These are phyloP conservation scores for Zoanthus sociatus DNA, from an alignment of 92 coral and sea anemone genomes.

Conservation along the genomic window DNA sequence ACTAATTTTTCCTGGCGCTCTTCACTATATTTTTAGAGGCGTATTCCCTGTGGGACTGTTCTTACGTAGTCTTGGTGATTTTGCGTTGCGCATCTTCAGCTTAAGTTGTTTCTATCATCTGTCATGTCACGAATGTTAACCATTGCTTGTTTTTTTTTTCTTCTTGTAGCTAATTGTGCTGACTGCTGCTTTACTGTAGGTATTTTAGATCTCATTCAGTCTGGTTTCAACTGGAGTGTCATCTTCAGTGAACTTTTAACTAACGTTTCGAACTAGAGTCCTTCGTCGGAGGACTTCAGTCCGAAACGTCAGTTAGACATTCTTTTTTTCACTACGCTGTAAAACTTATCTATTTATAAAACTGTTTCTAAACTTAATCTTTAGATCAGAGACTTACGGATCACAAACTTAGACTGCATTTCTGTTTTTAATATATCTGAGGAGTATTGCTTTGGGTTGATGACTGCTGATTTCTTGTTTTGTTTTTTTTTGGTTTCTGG, in stretches of 20 bases:
- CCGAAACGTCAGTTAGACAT: no score
- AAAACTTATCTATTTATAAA: no score
- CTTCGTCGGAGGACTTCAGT: no score
- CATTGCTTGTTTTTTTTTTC: background rate
- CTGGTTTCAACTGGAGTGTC: background rate
- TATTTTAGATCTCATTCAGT: background rate
- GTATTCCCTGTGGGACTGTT: background rate
- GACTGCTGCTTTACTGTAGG: background rate
- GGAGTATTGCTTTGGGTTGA: no score
- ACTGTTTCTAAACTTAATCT: no score
- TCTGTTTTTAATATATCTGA: no score
- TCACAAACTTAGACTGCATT: no score
- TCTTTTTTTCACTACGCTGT: no score
- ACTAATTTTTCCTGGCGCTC: background rate
- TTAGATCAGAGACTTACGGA: no score
- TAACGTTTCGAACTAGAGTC: no score
- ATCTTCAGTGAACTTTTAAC: background rate
- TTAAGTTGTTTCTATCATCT: constrained; percentile 1
- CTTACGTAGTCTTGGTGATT: constrained; percentile 1
- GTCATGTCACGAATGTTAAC: background rate
- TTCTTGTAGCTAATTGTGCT: background rate
- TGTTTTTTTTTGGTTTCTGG: no score
- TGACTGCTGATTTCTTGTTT: no score
- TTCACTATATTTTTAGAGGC: background rate
- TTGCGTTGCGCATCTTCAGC: background rate